Evolutionary conservation across 2,113 vertebrate genomes (phyloP), one percentile per base, ranked within the genome.

Genomic region (Hymenochirus boettgeri): DNA sequence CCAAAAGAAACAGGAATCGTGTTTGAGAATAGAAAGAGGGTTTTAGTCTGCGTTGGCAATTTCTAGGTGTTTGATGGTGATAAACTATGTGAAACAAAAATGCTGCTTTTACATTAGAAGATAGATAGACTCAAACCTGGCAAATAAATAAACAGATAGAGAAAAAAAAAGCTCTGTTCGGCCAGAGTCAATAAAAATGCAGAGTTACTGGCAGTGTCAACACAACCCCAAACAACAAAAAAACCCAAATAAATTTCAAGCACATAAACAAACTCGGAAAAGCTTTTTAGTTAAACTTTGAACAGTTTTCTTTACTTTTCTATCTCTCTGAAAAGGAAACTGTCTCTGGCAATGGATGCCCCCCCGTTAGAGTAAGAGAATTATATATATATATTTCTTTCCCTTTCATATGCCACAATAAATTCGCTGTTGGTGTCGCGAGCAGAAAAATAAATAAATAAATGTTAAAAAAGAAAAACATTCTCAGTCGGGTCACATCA

Each of bases 281-380:
- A n/a, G 19, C 31, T 66, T 57, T 64, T 57, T 2, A 47, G 7
- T 27, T 24, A 37, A 46, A 58, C 29, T 42, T 50, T 31, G 27
- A 50, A 67, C 29, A 52, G 4, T 51, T 51, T 56, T 52, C 39
- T 19, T 53, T 10, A 19, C 18, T 25, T 24, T 12, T 31, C 35
- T 39, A 58, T 67, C 46, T 51, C 23, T 51, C 56, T 19, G 31
- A 42, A 15, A 58, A 57, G 64, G 64, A 67, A 58, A 67, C 31
- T n/a, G 64, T 31, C 59, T 45, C 58, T 67, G 64, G 55, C 64
- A 59, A 59, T 13, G 12, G 21, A 42, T 18, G 52, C 29, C 12
- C 5, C 29, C n/a, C 33, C 62, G 56, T 58, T 58, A 58, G 46
- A 22, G 46, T 52, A 5, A 13, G n/a, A n/a, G 45, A 7, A 22